Percentiles rank a stretch among this genome's conserved stretches.
Evolutionary conservation across 2,113 vertebrate species (phyloP).

Genomic region (Dicaeum eximium): DNA sequence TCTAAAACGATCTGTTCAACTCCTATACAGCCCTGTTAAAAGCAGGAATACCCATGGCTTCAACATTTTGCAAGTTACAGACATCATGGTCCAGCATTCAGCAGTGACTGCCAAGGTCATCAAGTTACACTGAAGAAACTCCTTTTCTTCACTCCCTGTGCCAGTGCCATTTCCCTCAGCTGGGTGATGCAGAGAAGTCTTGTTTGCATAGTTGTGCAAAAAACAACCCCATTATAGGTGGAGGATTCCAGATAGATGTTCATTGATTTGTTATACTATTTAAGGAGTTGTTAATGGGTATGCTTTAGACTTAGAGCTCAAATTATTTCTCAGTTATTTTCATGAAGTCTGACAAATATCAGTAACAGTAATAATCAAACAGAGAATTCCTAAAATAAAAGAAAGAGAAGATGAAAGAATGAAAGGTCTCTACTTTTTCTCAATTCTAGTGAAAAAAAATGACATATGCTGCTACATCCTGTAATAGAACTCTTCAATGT

Average conservation of each 20-base stretch:
- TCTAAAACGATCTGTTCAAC: neutral
- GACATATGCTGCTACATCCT: neutral
- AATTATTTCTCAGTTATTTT: neutral
- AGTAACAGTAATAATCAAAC: neutral
- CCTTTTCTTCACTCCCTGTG: neutral
- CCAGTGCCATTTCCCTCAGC: neutral
- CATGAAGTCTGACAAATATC: neutral
- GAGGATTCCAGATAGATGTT: neutral
- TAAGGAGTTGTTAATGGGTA: neutral
- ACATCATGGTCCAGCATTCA: neutral
- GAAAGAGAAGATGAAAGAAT: neutral
- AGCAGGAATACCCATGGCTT: neutral
- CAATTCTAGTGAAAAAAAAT: neutral
- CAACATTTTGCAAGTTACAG: neutral
- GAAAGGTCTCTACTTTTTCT: neutral
- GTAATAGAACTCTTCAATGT: neutral
- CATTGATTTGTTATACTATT: neutral
- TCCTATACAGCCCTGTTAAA: neutral
- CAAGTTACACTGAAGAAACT: neutral
- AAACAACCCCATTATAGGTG: fast-evolving
- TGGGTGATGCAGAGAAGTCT: neutral
- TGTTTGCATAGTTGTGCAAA: neutral
- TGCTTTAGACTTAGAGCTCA: neutral
- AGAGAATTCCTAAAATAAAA: neutral
- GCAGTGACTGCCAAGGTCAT: fast-evolving